Evolutionary conservation across 1,140 invertebrate species (phyloP).

Genomic region (Brachionus rubens): DNA sequence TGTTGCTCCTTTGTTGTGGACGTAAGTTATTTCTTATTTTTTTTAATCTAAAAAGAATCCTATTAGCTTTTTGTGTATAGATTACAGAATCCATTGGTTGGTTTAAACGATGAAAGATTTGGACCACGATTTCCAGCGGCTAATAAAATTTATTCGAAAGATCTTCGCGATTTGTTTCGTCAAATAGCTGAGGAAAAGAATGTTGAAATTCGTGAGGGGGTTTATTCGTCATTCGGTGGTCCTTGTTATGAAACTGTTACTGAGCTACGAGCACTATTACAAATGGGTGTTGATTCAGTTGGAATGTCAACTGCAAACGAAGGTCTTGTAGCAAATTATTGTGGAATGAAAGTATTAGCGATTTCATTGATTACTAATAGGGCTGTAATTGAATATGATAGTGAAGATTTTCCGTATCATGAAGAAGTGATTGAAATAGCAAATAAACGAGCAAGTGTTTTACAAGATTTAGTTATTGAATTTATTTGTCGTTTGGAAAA

Average conservation of each 20-base stretch:
- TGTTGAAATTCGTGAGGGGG: conserved; percentile 69
- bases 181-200: not conserved
- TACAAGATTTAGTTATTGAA: conserved; percentile 14
- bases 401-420: conserved; percentile 72
- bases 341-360: conserved; percentile 81
- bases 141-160: conserved; percentile 77
- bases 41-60: not conserved
- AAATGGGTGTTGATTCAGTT: conserved; percentile 80
- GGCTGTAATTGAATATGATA: conserved; percentile 76
- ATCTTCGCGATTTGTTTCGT: conserved; percentile 51
- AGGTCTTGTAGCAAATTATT: conserved; percentile 82
- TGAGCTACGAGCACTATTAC: conserved; percentile 74
- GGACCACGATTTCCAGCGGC: conserved; percentile 85
- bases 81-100: conserved; percentile 88
- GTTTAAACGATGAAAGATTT: conserved; percentile 87
- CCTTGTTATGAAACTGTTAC: conserved; percentile 87
- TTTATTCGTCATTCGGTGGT: conserved; percentile 83
- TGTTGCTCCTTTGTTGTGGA: conserved; percentile 71
- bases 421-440: conserved; percentile 82
- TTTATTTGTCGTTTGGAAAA: too few species aligned
- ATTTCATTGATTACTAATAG: conserved; percentile 90
- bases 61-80: not conserved
- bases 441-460: conserved; percentile 62
- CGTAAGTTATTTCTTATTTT: conserved; percentile 37
- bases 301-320: conserved; percentile 92